Percentiles rank a stretch among this genome's conserved stretches.
These are phyloP conservation scores for Sebastes dallii DNA, from an alignment of 2,797 vertebrate genomes.

Conservation along the genomic window DNA sequence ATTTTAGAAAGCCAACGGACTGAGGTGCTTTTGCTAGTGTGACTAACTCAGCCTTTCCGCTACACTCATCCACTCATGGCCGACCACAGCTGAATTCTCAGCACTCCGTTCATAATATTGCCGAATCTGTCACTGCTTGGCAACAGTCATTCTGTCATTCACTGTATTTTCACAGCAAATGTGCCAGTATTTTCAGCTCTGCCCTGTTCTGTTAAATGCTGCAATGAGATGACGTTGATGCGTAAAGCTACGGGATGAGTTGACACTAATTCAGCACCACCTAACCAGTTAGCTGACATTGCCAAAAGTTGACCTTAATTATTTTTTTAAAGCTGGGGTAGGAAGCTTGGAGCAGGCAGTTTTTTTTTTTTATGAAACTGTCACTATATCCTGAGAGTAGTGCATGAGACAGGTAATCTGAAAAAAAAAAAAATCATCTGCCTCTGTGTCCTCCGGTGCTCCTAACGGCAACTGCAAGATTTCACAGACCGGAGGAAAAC, in stretches of 20 bases:
- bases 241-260: neutral
- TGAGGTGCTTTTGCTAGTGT: neutral
- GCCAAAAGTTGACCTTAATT: neutral
- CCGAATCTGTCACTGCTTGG: neutral
- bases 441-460: too few species aligned
- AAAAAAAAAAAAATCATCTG: too few species aligned
- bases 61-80: neutral
- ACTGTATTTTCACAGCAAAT: neutral
- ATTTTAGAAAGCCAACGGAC: neutral
- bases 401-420: too few species aligned
- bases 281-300: neutral
- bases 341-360: too few species aligned
- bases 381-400: too few species aligned
- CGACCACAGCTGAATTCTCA: neutral
- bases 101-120: neutral
- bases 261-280: neutral
- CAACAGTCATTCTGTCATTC: neutral
- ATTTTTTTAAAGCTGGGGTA: neutral
- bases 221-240: neutral
- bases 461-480: too few species aligned
- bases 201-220: neutral
- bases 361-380: too few species aligned
- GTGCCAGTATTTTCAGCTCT: neutral
- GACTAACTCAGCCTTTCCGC: neutral
- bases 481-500: too few species aligned